Percentiles rank a stretch among this genome's conserved stretches.
These are phyloP conservation scores for Chloromyia formosa DNA, from an alignment of 2,888 invertebrate genomes.

Conservation along the genomic window DNA sequence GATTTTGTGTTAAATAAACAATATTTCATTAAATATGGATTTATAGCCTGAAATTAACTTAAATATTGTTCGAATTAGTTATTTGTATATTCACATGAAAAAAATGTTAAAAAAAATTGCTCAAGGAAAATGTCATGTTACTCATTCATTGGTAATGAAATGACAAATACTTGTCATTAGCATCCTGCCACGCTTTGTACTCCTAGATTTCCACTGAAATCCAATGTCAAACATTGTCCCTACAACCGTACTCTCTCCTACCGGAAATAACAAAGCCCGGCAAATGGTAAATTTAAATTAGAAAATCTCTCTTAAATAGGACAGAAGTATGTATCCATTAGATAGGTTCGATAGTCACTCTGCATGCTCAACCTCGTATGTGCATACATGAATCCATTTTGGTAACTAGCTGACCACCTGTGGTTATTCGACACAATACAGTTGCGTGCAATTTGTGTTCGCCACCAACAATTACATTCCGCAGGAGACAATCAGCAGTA, in stretches of 20 bases:
- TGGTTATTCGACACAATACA: constrained; percentile 36
- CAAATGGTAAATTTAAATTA: constrained; percentile 31
- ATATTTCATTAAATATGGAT: too few relatives aligned
- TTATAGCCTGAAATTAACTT: too few relatives aligned
- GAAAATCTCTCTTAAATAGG: constrained; percentile 21
- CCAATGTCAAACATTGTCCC: neutral
- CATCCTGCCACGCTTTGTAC: too few relatives aligned
- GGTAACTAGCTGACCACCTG: constrained; percentile 27
- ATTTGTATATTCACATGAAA: too few relatives aligned
- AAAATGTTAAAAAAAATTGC: too few relatives aligned
- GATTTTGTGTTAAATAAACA: too few relatives aligned
- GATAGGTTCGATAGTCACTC: neutral
- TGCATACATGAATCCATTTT: constrained; percentile 18
- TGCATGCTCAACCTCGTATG: neutral
- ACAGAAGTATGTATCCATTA: neutral
- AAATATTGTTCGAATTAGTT: too few relatives aligned
- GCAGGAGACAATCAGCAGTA: constrained; percentile 48
- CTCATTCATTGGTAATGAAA: too few relatives aligned
- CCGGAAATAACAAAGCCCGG: constrained; percentile 32
- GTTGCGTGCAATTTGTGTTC: constrained; percentile 54
- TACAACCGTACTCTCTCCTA: constrained; percentile 14
- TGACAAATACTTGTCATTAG: too few relatives aligned
- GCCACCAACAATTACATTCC: constrained; percentile 53
- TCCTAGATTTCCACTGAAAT: neutral
- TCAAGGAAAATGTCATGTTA: too few relatives aligned